Base-by-base conservation (phyloP, 2,797 vertebrate species). In the Silurus lanzhouensis region DNA sequence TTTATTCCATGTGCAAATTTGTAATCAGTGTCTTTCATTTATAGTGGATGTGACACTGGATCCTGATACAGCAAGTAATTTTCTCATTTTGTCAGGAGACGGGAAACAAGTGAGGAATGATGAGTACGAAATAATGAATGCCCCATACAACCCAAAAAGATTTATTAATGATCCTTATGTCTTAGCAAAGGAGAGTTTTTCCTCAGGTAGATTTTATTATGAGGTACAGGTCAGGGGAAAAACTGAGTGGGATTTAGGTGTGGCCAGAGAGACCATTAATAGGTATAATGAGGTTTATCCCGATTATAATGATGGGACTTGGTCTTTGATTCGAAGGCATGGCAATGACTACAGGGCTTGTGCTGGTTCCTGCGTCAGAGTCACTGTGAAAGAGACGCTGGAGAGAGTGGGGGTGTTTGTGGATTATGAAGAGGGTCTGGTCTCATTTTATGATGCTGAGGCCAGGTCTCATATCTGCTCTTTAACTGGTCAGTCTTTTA, bases 391-490 rank as follows among this genome's bases (percentile, higher is more conserved):
- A 46, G 44, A 72, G 44, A 22, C 38, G 4, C 38, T 38, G 38
- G 38, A 38, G 38, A 38, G 38, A 38, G 38, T 38, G 38, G 38
- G 38, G 8, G 68, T 44, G 38, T 44, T 71, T 71, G 68, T 71
- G 15, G 27, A 71, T 44, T 38, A 46, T 71, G 31, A 71, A 38
- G 27, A 72, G 38, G 70, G 70, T 48, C 44, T 72, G 44, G 19
- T 72, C 10, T 46, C 70, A 4, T 72, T 72, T 72, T 72, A 72
- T 72, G 70, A 72, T 72, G 70, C 20, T 46, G 20, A 72, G 38
- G 70, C 74, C 52, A 9, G 52, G 14, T 76, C 74, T 58, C 74
- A 15, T 58, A 76, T 76, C 25, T n/a, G 52, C 31, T 72, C 70
- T 72, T 20, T 46, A 46, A 72, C 70, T 72, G 70, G 17, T 38